phyloP scores from a whole-genome alignment of 2,888 invertebrate species.

The Oligia strigilis region DNA sequence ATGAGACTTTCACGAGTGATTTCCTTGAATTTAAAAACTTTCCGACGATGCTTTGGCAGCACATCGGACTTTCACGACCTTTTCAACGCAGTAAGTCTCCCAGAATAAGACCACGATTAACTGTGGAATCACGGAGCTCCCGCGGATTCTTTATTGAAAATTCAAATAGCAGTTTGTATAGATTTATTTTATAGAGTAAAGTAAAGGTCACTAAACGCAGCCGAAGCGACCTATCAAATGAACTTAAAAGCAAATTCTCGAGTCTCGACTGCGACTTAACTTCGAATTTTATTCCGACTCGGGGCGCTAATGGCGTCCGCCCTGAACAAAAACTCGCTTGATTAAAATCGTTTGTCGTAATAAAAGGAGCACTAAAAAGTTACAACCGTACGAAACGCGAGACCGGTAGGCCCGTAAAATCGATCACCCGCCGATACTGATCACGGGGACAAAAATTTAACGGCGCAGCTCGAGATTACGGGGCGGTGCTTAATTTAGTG shows the following conservation, averaged over 20 bases:
- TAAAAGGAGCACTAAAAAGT: conserved; percentile 90
- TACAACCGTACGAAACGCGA: conserved; percentile 86
- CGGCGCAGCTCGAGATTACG: conserved; percentile 80
- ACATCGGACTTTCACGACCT: conserved; percentile 54
- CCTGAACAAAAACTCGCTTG: conserved; percentile 89
- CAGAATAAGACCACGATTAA: conserved; percentile 30
- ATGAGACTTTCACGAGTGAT: conserved; percentile 81
- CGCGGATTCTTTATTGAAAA: conserved; percentile 67
- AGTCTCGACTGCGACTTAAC: conserved; percentile 84
- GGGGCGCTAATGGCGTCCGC: conserved; percentile 86
- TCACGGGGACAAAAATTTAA: conserved; percentile 88
- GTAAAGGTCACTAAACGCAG: conserved; percentile 72
- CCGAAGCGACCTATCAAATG: conserved; percentile 82
- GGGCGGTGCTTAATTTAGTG: conserved; percentile 82
- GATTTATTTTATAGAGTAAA: conserved; percentile 73
- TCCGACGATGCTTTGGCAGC: conserved; percentile 68
- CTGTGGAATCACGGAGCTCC: conserved; percentile 37
- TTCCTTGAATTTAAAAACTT: conserved; percentile 76
- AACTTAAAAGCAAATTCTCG: conserved; percentile 87
- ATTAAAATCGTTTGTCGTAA: conserved; percentile 91
- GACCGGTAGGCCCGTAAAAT: conserved; percentile 88
- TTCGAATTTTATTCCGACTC: conserved; percentile 86
- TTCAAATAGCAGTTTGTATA: conserved; percentile 68
- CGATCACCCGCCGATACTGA: conserved; percentile 87
- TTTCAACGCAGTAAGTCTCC: conserved; percentile 35